phyloP scores from a whole-genome alignment of 1,140 invertebrate species.

The Drosophila albomicans region DNA sequence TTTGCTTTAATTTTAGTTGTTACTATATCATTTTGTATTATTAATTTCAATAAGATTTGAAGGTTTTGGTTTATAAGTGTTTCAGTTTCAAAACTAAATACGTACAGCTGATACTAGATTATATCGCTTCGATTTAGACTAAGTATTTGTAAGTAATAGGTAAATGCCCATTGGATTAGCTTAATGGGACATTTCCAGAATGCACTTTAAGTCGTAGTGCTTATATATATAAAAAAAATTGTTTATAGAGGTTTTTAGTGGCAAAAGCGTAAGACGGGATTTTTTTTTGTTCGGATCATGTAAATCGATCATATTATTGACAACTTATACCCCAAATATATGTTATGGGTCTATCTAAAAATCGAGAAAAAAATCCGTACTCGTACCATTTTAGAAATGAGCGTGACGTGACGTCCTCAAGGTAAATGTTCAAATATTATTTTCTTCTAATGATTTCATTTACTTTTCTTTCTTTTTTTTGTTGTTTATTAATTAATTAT shows the following conservation, averaged over 20 bases:
- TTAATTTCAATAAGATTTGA: conserved; percentile 19
- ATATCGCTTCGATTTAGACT: conserved; percentile 22
- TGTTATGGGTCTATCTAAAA: conserved; percentile 34
- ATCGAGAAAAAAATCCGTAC: conserved; percentile 22
- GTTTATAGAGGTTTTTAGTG: conserved; percentile 34
- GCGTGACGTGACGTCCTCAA: conserved; percentile 32
- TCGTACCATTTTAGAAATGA: conserved; percentile 47
- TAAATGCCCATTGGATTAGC: conserved; percentile 14
- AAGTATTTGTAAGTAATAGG: not conserved
- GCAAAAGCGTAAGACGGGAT: conserved; percentile 35
- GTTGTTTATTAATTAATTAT: conserved; percentile 12
- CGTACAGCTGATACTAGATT: conserved; percentile 18
- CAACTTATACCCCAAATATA: not conserved
- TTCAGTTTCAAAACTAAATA: conserved; percentile 25
- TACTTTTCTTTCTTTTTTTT: not conserved
- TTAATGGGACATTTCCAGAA: conserved; percentile 8
- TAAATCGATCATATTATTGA: conserved; percentile 22
- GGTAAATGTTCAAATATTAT: conserved; percentile 32
- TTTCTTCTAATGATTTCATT: conserved; percentile 2
- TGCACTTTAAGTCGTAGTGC: conserved; percentile 5
- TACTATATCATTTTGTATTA: conserved; percentile 7
- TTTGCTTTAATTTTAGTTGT: not conserved
- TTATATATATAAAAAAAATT: conserved; percentile 8
- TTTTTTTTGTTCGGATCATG: conserved; percentile 18
- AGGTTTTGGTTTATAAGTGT: conserved; percentile 15